These are phyloP conservation scores for Augiades crinisus DNA, from an alignment of 2,888 invertebrate genomes.

Conservation along the genomic window DNA sequence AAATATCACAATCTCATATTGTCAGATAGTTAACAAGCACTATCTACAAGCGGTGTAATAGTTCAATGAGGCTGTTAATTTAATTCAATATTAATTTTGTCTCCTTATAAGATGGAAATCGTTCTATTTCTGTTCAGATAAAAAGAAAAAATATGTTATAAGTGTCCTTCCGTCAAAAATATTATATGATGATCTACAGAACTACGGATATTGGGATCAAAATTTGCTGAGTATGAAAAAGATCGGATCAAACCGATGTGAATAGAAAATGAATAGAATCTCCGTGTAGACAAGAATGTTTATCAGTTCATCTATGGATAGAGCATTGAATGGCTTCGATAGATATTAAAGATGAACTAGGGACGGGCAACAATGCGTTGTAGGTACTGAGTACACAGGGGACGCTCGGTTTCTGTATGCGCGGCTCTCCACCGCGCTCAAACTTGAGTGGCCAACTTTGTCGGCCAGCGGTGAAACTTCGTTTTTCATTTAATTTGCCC, in stretches of 20 bases:
- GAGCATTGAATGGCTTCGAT: slow-evolving; percentile 24
- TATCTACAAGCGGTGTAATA: too few relatives aligned
- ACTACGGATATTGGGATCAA: too few relatives aligned
- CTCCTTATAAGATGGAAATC: too few relatives aligned
- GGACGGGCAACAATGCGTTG: slow-evolving; percentile 23
- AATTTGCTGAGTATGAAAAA: too few relatives aligned
- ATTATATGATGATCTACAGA: too few relatives aligned
- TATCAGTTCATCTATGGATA: not conserved
- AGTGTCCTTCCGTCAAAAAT: too few relatives aligned
- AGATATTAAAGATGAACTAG: slow-evolving; percentile 29
- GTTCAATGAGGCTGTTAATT: too few relatives aligned
- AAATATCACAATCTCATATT: too few relatives aligned
- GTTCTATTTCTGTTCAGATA: too few relatives aligned
- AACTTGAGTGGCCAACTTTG: slow-evolving; percentile 76
- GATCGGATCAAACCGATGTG: not conserved
- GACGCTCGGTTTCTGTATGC: slow-evolving; percentile 35
- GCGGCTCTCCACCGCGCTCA: slow-evolving; percentile 44
- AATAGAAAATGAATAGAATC: slow-evolving; percentile 18
- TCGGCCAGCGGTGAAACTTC: slow-evolving; percentile 68
- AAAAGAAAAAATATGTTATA: too few relatives aligned
- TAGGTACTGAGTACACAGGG: slow-evolving; percentile 22
- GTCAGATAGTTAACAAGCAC: too few relatives aligned
- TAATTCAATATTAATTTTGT: too few relatives aligned
- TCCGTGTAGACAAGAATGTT: not conserved
- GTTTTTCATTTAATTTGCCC: slow-evolving; percentile 79